phyloP scores from a whole-genome alignment of 2,113 vertebrate genomes.

The Channa argus region DNA sequence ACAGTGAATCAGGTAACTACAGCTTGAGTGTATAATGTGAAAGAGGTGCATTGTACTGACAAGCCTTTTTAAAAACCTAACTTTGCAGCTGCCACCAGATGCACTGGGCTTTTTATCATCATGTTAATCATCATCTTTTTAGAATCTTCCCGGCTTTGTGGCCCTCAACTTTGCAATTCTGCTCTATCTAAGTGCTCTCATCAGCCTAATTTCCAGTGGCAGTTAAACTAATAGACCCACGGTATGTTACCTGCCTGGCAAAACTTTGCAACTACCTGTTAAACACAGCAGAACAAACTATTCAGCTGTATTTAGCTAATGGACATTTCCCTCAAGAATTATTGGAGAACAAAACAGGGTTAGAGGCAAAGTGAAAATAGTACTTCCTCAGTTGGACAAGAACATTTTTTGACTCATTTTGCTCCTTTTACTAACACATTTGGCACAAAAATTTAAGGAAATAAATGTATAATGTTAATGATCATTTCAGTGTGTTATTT shows the following conservation, averaged over 20 bases:
- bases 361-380: background rate
- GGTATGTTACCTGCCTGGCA: background rate
- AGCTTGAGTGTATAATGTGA: background rate
- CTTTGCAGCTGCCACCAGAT: background rate
- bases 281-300: background rate
- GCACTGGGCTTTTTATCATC: background rate
- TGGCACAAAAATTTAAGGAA: background rate
- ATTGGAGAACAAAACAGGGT: background rate
- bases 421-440: background rate
- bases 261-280: background rate
- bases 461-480: background rate
- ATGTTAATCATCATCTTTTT: background rate
- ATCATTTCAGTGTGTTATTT: background rate
- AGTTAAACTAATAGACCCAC: background rate
- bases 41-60: conserved; percentile 2
- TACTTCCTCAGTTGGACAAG: background rate
- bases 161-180: background rate
- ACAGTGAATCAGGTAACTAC: background rate
- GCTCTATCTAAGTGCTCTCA: background rate
- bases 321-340: background rate
- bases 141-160: background rate
- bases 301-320: too few species aligned
- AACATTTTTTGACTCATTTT: background rate
- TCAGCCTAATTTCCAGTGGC: background rate
- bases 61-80: background rate